phyloP scores from a whole-genome alignment of 2,888 invertebrate species.

The Plutella xylostella region DNA sequence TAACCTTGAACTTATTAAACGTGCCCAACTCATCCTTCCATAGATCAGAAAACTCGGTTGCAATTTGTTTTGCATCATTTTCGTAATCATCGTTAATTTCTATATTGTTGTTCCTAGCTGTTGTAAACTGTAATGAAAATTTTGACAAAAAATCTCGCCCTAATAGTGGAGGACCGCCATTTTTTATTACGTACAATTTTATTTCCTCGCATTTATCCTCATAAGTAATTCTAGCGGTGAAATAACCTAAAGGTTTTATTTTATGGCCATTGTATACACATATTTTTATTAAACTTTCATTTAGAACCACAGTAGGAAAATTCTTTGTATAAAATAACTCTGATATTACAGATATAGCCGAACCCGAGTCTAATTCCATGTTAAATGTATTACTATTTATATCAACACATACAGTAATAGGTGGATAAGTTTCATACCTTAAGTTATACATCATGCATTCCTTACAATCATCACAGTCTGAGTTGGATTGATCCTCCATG shows the following conservation, averaged over 20 bases:
- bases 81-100: not conserved
- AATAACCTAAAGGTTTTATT: constrained; percentile 18
- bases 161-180: constrained; percentile 18
- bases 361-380: constrained; percentile 20
- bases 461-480: constrained; percentile 8
- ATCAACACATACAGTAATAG: constrained; percentile 11
- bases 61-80: constrained; percentile 2
- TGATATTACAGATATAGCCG: constrained; percentile 16
- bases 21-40: constrained; percentile 16
- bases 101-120: constrained; percentile 5
- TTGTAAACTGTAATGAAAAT: constrained; percentile 11
- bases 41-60: constrained; percentile 10
- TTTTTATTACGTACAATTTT: constrained; percentile 18
- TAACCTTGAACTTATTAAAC: constrained; percentile 17
- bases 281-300: constrained; percentile 15
- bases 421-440: constrained; percentile 16
- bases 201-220: constrained; percentile 10
- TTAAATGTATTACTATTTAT: constrained; percentile 5
- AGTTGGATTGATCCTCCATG: not conserved
- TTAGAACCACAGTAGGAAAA: constrained; percentile 10
- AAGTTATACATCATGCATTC: constrained; percentile 17
- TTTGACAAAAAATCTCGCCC: constrained; percentile 17
- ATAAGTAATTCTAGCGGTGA: constrained; percentile 7
- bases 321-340: constrained; percentile 11
- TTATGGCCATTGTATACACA: constrained; percentile 22